Percentiles rank a stretch among this genome's conserved stretches.
These are phyloP conservation scores for Ommatoiulus sabulosus DNA, from an alignment of 2,888 invertebrate genomes.

Conservation along the genomic window DNA sequence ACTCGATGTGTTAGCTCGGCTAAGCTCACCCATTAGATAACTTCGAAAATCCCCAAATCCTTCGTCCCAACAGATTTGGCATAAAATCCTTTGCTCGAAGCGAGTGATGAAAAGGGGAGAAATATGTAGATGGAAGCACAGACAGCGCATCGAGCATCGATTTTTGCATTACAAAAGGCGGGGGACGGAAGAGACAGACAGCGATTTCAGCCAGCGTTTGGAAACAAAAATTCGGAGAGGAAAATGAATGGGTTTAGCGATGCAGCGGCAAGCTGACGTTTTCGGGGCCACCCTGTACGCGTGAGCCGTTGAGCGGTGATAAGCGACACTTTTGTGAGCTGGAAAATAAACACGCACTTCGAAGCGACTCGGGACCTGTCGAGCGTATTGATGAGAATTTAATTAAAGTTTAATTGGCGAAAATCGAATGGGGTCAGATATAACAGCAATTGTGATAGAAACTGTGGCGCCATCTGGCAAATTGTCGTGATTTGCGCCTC, in stretches of 20 bases:
- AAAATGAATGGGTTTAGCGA: neutral
- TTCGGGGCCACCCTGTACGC: neutral
- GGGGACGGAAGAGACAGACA: slow-evolving; percentile 15
- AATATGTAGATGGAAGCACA: slow-evolving; percentile 32
- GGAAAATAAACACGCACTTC: neutral
- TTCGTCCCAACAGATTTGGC: slow-evolving; percentile 43
- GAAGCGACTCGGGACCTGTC: neutral
- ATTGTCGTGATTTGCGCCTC: too few relatives aligned
- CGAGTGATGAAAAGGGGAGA: slow-evolving; percentile 36
- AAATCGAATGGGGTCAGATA: neutral
- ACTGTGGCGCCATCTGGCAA: too few relatives aligned
- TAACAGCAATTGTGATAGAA: too few relatives aligned
- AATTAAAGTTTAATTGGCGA: slow-evolving; percentile 18
- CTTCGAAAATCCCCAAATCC: slow-evolving; percentile 36
- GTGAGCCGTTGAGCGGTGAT: neutral
- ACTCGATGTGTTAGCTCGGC: slow-evolving; percentile 39
- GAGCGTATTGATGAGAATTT: neutral
- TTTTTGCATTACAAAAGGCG: slow-evolving; percentile 27
- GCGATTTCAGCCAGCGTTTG: too few relatives aligned
- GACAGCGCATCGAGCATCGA: slow-evolving; percentile 24
- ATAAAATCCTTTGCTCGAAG: slow-evolving; percentile 35
- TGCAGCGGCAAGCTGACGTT: neutral
- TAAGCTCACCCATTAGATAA: slow-evolving; percentile 36
- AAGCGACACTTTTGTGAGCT: neutral
- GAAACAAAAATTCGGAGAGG: neutral